A percentile compares a stretch with the other conserved stretches of the same genome.
Evolutionary conservation across 2,113 vertebrate genomes (phyloP).

Genomic region (Ailurus styani): DNA sequence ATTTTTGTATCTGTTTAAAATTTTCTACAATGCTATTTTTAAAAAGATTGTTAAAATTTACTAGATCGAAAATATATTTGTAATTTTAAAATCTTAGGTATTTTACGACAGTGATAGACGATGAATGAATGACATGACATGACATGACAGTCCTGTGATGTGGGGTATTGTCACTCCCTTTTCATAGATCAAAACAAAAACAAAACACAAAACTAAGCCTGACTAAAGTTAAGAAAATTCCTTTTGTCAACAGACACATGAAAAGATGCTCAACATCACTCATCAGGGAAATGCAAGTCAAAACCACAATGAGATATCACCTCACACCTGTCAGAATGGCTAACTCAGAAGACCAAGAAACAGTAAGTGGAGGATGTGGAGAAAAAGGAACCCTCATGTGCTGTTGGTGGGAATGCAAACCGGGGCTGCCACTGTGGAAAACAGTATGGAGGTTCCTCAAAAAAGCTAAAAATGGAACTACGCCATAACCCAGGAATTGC

Average conservation of each 20-base stretch:
- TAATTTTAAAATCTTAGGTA: background rate
- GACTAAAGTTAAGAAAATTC: background rate
- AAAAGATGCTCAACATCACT: background rate
- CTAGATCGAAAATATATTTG: background rate
- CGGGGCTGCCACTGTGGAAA: background rate
- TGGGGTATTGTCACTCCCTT: background rate
- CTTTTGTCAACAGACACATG: background rate
- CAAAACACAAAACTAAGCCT: background rate
- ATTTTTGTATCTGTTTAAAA: background rate
- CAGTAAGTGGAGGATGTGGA: background rate
- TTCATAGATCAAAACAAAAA: background rate
- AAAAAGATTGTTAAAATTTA: background rate
- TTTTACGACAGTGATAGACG: background rate
- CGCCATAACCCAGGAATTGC: background rate
- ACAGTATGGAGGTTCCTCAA: background rate
- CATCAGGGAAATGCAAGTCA: background rate
- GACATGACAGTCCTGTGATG: background rate
- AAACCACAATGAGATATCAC: background rate
- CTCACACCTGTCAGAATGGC: background rate
- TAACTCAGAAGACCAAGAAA: background rate
- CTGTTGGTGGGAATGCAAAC: background rate
- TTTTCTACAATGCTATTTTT: background rate
- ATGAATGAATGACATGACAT: background rate
- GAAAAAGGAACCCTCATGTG: background rate
- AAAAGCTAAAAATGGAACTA: background rate